Percentiles rank a stretch among this genome's conserved stretches.
phyloP scores from a whole-genome alignment of 2,888 invertebrate species.

The Erebia palarica region DNA sequence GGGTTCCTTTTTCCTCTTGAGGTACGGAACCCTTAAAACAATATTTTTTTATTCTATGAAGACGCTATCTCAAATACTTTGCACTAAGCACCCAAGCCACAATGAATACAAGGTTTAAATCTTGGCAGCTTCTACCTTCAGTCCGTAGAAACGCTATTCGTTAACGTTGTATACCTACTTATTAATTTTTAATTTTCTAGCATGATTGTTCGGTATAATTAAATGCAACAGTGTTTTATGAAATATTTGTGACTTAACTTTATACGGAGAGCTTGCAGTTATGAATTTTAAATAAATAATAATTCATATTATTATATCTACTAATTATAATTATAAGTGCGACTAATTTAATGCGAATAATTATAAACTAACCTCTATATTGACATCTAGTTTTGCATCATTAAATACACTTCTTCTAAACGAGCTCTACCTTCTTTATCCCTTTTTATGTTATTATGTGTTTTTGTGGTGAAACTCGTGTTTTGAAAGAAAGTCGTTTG shows the following conservation, averaged over 20 bases:
- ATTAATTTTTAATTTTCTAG: constrained; percentile 53
- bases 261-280: not conserved
- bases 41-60: constrained; percentile 11
- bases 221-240: constrained; percentile 40
- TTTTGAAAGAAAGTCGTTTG: not conserved
- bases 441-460: not conserved
- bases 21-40: too few species aligned
- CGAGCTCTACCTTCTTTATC: not conserved
- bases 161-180: constrained; percentile 48
- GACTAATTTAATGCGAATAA: too few species aligned
- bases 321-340: too few species aligned
- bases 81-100: constrained; percentile 29
- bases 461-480: not conserved
- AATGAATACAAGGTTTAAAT: constrained; percentile 55
- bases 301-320: too few species aligned
- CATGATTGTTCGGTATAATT: constrained; percentile 53
- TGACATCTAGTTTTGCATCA: too few species aligned
- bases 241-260: not conserved
- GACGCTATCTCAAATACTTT: constrained; percentile 24
- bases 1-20: too few species aligned
- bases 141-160: constrained; percentile 42
- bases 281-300: too few species aligned
- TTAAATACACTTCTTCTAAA: too few species aligned
- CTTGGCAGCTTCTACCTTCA: constrained; percentile 55
- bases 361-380: too few species aligned